Conservation (phyloP, 2,888 invertebrate species). For the Pemphredon lugubris region DNA sequence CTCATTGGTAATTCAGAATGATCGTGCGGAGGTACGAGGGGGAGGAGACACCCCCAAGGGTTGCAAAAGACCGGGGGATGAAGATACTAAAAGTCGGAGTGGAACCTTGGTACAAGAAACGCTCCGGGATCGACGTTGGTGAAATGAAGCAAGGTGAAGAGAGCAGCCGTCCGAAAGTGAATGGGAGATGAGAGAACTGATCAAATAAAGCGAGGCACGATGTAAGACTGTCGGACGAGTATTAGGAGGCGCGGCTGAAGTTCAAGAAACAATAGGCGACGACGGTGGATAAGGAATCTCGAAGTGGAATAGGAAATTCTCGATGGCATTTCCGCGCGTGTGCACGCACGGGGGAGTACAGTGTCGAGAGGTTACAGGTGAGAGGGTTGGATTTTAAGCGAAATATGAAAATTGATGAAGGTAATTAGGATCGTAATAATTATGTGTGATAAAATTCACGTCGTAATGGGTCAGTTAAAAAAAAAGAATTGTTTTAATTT, state of each 20-base stretch:
- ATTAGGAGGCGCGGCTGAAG: constrained; percentile 15
- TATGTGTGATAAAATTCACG: too few relatives aligned
- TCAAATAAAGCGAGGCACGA: constrained; percentile 1
- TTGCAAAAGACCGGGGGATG: constrained; percentile 38
- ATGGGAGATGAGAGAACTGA: constrained; percentile 26
- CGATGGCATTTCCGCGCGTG: too few relatives aligned
- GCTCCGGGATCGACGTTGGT: constrained; percentile 30
- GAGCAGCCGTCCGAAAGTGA: constrained; percentile 11
- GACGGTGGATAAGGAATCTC: constrained; percentile 8
- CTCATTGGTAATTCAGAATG: constrained; percentile 63
- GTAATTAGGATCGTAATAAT: too few relatives aligned
- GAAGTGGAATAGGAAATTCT: constrained; percentile 4
- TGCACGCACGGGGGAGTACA: too few relatives aligned
- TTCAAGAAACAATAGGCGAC: constrained; percentile 20
- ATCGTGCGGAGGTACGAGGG: constrained; percentile 14
- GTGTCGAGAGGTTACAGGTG: too few relatives aligned
- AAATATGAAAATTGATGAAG: too few relatives aligned
- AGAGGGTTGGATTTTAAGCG: too few relatives aligned
- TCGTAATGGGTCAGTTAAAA: too few relatives aligned
- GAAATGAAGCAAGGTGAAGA: constrained; percentile 28
- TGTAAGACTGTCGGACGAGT: constrained; percentile 13
- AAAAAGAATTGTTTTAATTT: too few relatives aligned
- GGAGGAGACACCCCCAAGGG: constrained; percentile 34
- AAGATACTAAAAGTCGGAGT: constrained; percentile 53
- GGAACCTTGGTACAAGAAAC: constrained; percentile 34